Evolutionary conservation across 2,113 vertebrate genomes (phyloP).

Genomic region (Emydura subglobosa): DNA sequence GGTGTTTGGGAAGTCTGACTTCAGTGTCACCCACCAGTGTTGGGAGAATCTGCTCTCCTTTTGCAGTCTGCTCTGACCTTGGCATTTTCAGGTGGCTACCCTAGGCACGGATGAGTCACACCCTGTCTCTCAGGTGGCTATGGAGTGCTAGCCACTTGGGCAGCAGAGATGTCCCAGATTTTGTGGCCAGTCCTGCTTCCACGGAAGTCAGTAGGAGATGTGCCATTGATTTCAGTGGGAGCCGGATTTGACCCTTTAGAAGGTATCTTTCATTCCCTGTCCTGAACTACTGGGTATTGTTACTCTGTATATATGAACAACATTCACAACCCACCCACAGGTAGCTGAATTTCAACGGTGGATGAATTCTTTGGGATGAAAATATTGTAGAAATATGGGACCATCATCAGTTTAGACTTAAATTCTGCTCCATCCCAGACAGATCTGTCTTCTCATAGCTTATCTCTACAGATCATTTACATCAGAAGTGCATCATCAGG

Average conservation of each 20-base stretch:
- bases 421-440: neutral
- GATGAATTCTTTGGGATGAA: neutral
- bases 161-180: neutral
- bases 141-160: rapidly evolving
- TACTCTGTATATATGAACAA: neutral
- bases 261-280: neutral
- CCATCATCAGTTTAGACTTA: neutral
- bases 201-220: neutral
- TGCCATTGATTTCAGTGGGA: neutral
- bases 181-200: neutral
- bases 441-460: neutral
- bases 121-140: neutral
- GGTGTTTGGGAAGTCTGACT: too few relatives aligned
- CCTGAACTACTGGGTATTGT: neutral
- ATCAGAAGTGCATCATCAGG: neutral
- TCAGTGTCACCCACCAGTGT: too few relatives aligned
- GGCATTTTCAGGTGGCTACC: too few relatives aligned
- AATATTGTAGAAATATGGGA: neutral
- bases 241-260: neutral
- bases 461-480: neutral
- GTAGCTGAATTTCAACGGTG: neutral
- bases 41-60: too few relatives aligned
- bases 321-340: neutral
- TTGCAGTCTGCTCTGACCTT: too few relatives aligned
- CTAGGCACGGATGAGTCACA: too few relatives aligned